phyloP scores from a whole-genome alignment of 2,888 invertebrate species.

The Zeuzera pyrina region DNA sequence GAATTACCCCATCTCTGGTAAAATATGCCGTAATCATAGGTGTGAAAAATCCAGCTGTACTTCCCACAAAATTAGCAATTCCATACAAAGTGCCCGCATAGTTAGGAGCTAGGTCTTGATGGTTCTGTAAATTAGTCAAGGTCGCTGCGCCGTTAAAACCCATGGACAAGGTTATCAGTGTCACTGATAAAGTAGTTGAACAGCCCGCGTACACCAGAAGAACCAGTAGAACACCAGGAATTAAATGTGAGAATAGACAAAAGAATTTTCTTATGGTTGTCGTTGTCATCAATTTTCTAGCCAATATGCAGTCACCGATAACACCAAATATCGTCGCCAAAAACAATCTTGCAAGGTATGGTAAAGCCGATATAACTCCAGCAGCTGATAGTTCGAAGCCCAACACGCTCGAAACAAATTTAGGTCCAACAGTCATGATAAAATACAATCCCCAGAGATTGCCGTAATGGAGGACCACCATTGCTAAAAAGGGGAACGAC shows the following conservation, averaged over 20 bases:
- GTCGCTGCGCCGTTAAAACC: conserved; percentile 78
- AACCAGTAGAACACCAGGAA: conserved; percentile 67
- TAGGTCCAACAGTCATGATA: conserved; percentile 82
- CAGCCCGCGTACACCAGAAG: conserved; percentile 75
- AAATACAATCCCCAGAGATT: conserved; percentile 85
- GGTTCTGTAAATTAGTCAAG: conserved; percentile 74
- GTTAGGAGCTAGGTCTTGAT: conserved; percentile 85
- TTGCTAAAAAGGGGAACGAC: conserved; percentile 80
- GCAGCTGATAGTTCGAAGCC: conserved; percentile 81
- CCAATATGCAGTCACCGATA: conserved; percentile 75
- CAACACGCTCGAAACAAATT: conserved; percentile 80
- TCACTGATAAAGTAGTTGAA: conserved; percentile 74
- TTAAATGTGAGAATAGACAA: conserved; percentile 73
- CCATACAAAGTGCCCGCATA: conserved; percentile 85
- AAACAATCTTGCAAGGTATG: conserved; percentile 79
- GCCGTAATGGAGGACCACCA: conserved; percentile 79
- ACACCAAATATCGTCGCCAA: conserved; percentile 81
- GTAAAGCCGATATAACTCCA: conserved; percentile 79
- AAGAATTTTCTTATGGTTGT: conserved; percentile 75
- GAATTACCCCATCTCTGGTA: conserved; percentile 67
- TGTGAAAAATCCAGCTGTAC: conserved; percentile 81
- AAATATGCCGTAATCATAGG: conserved; percentile 81
- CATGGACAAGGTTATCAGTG: conserved; percentile 77
- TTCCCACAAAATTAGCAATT: conserved; percentile 82
- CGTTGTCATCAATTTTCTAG: conserved; percentile 50